Conservation (phyloP, 1,140 invertebrate genomes). For the Philopotamus ludificatus region DNA sequence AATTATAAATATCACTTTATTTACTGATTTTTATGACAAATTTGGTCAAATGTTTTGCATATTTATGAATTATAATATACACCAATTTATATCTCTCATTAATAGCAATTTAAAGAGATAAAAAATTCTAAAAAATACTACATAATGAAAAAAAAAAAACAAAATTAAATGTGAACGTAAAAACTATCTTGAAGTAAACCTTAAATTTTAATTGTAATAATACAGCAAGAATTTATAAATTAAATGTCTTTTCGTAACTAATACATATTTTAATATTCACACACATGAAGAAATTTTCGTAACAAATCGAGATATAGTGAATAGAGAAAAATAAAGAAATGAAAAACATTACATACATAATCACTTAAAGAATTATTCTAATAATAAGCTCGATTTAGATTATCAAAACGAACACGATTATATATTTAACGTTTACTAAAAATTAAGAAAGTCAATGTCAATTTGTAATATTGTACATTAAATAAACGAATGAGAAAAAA, state of each 20-base stretch:
- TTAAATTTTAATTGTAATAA: slow-evolving; percentile 6
- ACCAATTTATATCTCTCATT: slow-evolving; percentile 3
- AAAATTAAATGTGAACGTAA: slow-evolving; percentile 6
- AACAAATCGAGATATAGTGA: neutral
- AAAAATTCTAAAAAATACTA: slow-evolving; percentile 1
- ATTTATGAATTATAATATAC: slow-evolving; percentile 13
- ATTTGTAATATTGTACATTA: neutral
- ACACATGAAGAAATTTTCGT: neutral
- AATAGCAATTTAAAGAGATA: neutral
- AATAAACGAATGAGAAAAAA: no score
- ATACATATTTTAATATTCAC: slow-evolving; percentile 5
- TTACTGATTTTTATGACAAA: slow-evolving; percentile 28
- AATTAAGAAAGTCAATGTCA: neutral
- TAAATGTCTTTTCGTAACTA: slow-evolving; percentile 22
- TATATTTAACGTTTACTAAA: neutral
- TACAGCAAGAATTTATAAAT: slow-evolving; percentile 22
- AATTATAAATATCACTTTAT: slow-evolving; percentile 26
- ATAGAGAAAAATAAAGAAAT: neutral
- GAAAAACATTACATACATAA: neutral
- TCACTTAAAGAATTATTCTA: slow-evolving; percentile 29
- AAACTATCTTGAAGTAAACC: neutral
- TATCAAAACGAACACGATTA: slow-evolving; percentile 40
- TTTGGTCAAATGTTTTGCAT: slow-evolving; percentile 25
- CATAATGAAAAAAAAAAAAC: no score
- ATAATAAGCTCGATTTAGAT: slow-evolving; percentile 43